These are phyloP conservation scores for Hyposmocoma kahamanoa DNA, from an alignment of 1,140 invertebrate species.

Conservation along the genomic window DNA sequence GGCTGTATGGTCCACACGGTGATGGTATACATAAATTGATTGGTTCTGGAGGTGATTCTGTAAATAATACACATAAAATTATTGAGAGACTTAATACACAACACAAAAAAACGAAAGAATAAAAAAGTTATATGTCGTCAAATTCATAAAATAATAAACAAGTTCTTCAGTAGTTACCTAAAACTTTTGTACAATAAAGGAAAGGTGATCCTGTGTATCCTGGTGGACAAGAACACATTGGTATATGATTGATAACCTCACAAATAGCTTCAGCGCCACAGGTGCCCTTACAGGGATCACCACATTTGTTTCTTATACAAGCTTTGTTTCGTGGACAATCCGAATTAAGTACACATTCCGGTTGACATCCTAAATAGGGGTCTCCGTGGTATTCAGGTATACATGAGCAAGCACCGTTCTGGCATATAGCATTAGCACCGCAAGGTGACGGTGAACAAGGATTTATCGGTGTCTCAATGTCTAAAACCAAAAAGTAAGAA, in stretches of 20 bases:
- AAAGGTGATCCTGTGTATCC: slow-evolving; percentile 86
- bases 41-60: slow-evolving; percentile 37
- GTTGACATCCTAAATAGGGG: slow-evolving; percentile 76
- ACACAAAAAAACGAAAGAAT: too few relatives aligned
- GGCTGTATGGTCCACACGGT: slow-evolving; percentile 80
- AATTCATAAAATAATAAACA: too few relatives aligned
- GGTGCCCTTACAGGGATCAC: slow-evolving; percentile 82
- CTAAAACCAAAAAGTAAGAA: slow-evolving; percentile 5
- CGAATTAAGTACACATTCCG: slow-evolving; percentile 80
- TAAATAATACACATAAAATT: slow-evolving; percentile 60
- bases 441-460: slow-evolving; percentile 81
- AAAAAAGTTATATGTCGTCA: too few relatives aligned
- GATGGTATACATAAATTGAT: slow-evolving; percentile 76
- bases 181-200: slow-evolving; percentile 72
- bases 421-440: slow-evolving; percentile 77
- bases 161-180: slow-evolving; percentile 55
- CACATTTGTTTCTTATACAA: slow-evolving; percentile 84
- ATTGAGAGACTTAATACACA: slow-evolving; percentile 6
- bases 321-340: slow-evolving; percentile 79
- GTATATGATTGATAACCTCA: slow-evolving; percentile 86
- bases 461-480: slow-evolving; percentile 44
- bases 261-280: slow-evolving; percentile 84
- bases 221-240: slow-evolving; percentile 78
- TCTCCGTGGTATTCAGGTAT: slow-evolving; percentile 79
- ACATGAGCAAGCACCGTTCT: slow-evolving; percentile 78